These are phyloP conservation scores for Brachionus asplanchnoidis DNA, from an alignment of 1,140 invertebrate species.

Conservation along the genomic window DNA sequence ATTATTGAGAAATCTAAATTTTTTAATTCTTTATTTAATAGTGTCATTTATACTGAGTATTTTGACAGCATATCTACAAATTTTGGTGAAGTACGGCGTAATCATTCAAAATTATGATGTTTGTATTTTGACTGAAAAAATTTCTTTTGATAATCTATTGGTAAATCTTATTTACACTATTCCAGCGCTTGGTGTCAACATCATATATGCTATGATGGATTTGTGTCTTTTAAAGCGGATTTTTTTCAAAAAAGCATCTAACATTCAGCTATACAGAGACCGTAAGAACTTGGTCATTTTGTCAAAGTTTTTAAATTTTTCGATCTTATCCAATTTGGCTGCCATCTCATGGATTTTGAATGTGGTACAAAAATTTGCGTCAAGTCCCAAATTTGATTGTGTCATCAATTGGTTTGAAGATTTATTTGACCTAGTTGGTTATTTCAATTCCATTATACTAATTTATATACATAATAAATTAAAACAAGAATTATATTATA, in stretches of 20 bases:
- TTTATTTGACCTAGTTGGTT: not conserved
- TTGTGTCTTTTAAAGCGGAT: not conserved
- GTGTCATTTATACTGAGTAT: not conserved
- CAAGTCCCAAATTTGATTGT: not conserved
- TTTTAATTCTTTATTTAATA: not conserved
- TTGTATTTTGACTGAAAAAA: not conserved
- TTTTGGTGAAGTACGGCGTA: not conserved
- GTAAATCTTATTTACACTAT: not conserved
- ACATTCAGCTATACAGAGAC: not conserved
- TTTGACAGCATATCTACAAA: not conserved
- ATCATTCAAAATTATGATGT: not conserved
- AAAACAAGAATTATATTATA: not conserved
- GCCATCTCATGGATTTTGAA: not conserved
- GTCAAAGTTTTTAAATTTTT: not conserved
- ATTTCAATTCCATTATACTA: not conserved
- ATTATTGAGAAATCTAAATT: not conserved
- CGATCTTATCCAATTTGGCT: not conserved
- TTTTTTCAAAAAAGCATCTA: not conserved
- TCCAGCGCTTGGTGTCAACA: not conserved
- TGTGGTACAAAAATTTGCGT: not conserved
- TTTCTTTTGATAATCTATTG: not conserved
- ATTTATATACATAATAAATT: not conserved
- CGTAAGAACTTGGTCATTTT: not conserved
- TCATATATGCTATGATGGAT: not conserved
- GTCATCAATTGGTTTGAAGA: not conserved